Conservation (phyloP, 2,888 invertebrate species). For the Temnothorax rugatulus region DNA sequence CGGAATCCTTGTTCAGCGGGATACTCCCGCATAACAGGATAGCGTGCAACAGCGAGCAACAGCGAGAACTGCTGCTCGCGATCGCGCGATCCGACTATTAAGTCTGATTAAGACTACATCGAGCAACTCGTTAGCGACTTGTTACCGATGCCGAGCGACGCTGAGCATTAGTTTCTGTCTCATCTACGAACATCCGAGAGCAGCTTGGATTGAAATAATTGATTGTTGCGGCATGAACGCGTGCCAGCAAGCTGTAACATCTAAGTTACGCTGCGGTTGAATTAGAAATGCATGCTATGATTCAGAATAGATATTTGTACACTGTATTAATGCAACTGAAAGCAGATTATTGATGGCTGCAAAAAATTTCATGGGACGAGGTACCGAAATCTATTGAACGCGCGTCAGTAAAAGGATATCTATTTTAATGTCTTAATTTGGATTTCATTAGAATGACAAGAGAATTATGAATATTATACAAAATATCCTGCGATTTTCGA, state of each 20-base stretch:
- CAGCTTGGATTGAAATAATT: constrained; percentile 61
- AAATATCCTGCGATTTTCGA: background rate
- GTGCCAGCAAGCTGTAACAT: background rate
- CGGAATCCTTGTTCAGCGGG: constrained; percentile 21
- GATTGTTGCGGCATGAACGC: constrained; percentile 39
- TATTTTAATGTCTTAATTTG: background rate
- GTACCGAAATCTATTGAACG: background rate
- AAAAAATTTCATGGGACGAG: too few species aligned
- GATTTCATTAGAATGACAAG: background rate
- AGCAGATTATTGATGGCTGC: background rate
- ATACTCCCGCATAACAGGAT: constrained; percentile 33
- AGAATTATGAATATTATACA: background rate
- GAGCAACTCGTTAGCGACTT: constrained; percentile 68
- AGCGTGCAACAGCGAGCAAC: background rate
- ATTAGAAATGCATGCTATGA: constrained; percentile 15
- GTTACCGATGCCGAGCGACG: constrained; percentile 63
- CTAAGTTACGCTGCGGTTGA: constrained; percentile 15
- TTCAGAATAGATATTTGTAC: background rate
- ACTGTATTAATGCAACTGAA: background rate
- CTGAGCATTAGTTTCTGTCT: constrained; percentile 60
- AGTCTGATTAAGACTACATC: constrained; percentile 60
- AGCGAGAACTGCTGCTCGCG: constrained; percentile 6
- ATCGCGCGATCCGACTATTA: constrained; percentile 60
- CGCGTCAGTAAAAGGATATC: background rate
- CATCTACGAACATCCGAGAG: constrained; percentile 43